Base-by-base conservation (phyloP, 2,113 vertebrate species). In the Indicator indicator region DNA sequence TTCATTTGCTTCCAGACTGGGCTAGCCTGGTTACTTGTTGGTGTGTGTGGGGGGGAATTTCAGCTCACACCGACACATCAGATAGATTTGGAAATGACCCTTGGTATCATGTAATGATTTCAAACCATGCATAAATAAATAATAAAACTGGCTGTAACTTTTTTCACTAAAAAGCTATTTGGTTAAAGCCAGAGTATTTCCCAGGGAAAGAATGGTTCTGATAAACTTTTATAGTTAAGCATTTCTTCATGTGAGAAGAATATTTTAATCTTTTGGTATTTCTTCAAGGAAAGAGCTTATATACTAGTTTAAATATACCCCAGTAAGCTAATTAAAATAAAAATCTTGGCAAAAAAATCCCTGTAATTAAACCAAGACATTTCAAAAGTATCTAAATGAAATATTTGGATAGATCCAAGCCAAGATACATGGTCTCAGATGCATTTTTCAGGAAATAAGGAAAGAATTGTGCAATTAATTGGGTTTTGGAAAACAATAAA, bases 311-410 rank as follows among this genome's bases (percentile, higher is more conserved):
- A 94, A 91, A 94, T 85, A 79, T 73, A 79, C n/a, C 36, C 59
- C 24, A 54, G 24, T 82, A 40, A 90, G 59, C 63, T 93, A 93
- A 93, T 91, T 93, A 79, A 96, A 92, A 92, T 30, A 59, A 72
- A 91, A 33, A 1, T 3, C 38, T 77, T 86, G 62, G 60, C 15
- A 7, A 33, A 91, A 58, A 27, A 1, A 12, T 11, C 50, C 23
- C 50, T 16, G 30, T n/a, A 73, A 94, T 95, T 94, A 83, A 91
- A 93, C 3, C 69, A 93, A 88, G 79, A 83, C 54, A 75, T 88
- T 88, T 80, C 38, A 75, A 5, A 88, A 86, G 38, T 68, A 59
- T n/a, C 9, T 2, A 83, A 91, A 79, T 42, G 27, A 89, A 93
- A 83, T 88, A 88, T 86, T 94, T 94, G 24, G 55, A 44, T 93